phyloP scores from a whole-genome alignment of 2,888 invertebrate genomes.

The Leucania comma region DNA sequence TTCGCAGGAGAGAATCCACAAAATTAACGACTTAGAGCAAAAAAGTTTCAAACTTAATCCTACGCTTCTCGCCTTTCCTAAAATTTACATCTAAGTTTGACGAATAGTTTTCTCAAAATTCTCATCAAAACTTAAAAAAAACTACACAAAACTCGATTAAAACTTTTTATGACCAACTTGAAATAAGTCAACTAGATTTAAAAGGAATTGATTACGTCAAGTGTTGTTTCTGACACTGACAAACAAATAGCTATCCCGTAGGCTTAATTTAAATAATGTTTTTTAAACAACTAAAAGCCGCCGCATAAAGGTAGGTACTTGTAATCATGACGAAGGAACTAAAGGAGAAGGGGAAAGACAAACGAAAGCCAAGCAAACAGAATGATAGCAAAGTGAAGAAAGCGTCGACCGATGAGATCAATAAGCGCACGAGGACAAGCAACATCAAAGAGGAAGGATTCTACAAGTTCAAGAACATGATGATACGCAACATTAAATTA shows the following conservation, averaged over 20 bases:
- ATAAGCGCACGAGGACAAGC: constrained; percentile 70
- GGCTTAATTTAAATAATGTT: constrained; percentile 63
- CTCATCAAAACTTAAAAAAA: background rate
- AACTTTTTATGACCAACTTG: constrained; percentile 28
- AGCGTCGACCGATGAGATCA: constrained; percentile 37
- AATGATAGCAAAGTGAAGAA: constrained; percentile 63
- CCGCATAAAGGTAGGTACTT: constrained; percentile 28
- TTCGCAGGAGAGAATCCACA: background rate
- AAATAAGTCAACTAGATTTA: constrained; percentile 60
- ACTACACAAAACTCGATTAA: constrained; percentile 2
- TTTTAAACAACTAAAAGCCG: constrained; percentile 46
- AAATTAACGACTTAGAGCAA: constrained; percentile 16
- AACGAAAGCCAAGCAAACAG: constrained; percentile 61
- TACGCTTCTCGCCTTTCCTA: constrained; percentile 18
- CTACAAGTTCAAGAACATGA: constrained; percentile 79
- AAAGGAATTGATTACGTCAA: constrained; percentile 46
- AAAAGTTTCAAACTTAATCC: constrained; percentile 27
- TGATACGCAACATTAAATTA: constrained; percentile 71
- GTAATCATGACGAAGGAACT: constrained; percentile 69
- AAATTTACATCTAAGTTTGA: constrained; percentile 27
- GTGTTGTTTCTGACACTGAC: constrained; percentile 45
- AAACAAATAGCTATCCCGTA: constrained; percentile 64
- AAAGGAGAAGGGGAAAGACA: constrained; percentile 68
- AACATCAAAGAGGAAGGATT: constrained; percentile 79
- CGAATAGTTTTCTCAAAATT: constrained; percentile 17